These are phyloP conservation scores for Atta texana DNA, from an alignment of 1,140 invertebrate species.

Conservation along the genomic window DNA sequence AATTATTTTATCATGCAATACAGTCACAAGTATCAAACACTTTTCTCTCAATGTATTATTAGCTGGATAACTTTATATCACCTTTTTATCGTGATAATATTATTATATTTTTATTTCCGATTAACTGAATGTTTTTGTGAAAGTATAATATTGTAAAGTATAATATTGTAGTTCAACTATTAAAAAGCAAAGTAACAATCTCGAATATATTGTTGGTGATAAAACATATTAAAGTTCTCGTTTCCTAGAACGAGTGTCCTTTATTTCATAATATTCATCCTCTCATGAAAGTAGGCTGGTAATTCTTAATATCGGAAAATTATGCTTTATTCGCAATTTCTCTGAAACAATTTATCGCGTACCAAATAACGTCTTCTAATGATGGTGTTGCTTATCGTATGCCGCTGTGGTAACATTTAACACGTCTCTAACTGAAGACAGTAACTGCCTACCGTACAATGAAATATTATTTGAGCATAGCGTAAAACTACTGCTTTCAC, in stretches of 20 bases:
- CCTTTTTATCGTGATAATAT: neutral
- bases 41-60: no score
- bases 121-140: neutral
- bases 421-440: conserved; percentile 12
- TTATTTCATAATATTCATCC: conserved; percentile 29
- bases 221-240: neutral
- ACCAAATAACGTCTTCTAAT: neutral
- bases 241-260: neutral
- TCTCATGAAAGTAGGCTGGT: conserved; percentile 45
- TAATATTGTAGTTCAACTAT: neutral
- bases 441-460: neutral
- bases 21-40: no score
- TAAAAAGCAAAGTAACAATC: conserved; percentile 1
- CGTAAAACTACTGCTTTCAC: conserved; percentile 67
- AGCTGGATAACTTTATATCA: neutral
- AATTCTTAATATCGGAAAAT: conserved; percentile 42
- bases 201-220: neutral
- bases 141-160: neutral
- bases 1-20: no score
- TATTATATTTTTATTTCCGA: neutral
- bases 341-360: conserved; percentile 35
- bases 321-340: conserved; percentile 14
- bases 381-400: neutral
- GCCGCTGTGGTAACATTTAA: neutral
- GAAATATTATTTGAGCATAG: conserved; percentile 29